A percentile compares a stretch with the other conserved stretches of the same genome.
phyloP scores from a whole-genome alignment of 2,888 invertebrate genomes.

The Andrena camellia region DNA sequence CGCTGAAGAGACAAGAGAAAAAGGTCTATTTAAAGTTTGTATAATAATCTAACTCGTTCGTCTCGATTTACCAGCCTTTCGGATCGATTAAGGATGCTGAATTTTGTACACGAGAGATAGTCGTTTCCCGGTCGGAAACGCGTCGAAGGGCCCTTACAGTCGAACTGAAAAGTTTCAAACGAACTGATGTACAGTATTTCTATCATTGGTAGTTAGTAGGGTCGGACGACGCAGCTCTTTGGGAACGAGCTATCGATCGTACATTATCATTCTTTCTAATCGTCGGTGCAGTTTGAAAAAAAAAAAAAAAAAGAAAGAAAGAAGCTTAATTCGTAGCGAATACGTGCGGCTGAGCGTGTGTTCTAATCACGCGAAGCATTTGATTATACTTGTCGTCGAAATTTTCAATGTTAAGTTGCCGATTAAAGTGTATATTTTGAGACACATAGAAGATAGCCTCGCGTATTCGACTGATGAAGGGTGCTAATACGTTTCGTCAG shows the following conservation, averaged over 20 bases:
- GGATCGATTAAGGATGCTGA: conserved; percentile 59
- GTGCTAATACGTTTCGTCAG: conserved; percentile 58
- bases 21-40: conserved; percentile 66
- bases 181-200: conserved; percentile 75
- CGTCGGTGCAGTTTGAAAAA: conserved; percentile 57
- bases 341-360: conserved; percentile 38
- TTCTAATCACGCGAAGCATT: conserved; percentile 11
- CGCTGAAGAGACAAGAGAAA: conserved; percentile 28
- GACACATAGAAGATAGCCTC: conserved; percentile 28
- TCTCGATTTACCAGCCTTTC: conserved; percentile 57
- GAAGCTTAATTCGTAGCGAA: conserved; percentile 39
- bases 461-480: conserved; percentile 54
- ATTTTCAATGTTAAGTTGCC: no score
- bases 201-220: conserved; percentile 70
- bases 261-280: conserved; percentile 44
- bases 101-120: conserved; percentile 55
- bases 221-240: conserved; percentile 43
- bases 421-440: no score
- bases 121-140: conserved; percentile 41
- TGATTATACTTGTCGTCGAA: not conserved
- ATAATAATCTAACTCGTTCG: conserved; percentile 59
- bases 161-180: conserved; percentile 52
- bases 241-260: conserved; percentile 58
- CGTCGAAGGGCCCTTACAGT: conserved; percentile 34
- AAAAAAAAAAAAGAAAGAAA: conserved; percentile 13